phyloP scores from a whole-genome alignment of 2,888 invertebrate species.

The Sinhomidia bicolor region DNA sequence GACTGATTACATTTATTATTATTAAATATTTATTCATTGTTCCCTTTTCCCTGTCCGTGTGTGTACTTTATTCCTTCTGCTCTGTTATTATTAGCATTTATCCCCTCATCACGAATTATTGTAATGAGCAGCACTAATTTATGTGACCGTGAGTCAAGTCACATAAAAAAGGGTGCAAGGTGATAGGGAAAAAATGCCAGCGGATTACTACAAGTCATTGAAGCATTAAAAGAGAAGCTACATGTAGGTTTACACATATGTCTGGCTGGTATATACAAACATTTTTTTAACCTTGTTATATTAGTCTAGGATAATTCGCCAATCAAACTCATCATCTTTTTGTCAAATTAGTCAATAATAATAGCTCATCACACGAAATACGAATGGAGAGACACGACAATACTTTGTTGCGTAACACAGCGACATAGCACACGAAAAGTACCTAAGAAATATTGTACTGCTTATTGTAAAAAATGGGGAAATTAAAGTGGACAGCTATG shows the following conservation, averaged over 20 bases:
- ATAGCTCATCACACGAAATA: neutral
- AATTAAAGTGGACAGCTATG: no score
- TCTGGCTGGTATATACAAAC: neutral
- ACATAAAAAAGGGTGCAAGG: conserved; percentile 68
- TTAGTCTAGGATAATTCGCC: neutral
- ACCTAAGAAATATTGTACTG: no score
- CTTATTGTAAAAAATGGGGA: no score
- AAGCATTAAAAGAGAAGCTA: neutral
- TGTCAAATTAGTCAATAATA: conserved; percentile 28
- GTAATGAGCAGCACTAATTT: conserved; percentile 52
- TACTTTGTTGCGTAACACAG: neutral
- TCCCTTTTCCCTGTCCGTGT: conserved; percentile 23
- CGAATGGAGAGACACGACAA: neutral
- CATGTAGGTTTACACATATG: neutral
- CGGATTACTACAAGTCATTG: neutral
- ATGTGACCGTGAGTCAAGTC: conserved; percentile 50
- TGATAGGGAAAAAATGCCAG: neutral
- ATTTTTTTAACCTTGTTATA: conserved; percentile 52
- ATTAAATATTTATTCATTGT: neutral
- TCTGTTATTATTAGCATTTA: conserved; percentile 51
- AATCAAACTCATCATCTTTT: conserved; percentile 35
- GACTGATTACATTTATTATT: conserved; percentile 33
- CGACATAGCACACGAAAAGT: no score
- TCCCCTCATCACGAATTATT: conserved; percentile 64
- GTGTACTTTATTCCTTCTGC: conserved; percentile 11